Conservation (phyloP, 2,888 invertebrate species). For the Dysmachus trigonus region DNA sequence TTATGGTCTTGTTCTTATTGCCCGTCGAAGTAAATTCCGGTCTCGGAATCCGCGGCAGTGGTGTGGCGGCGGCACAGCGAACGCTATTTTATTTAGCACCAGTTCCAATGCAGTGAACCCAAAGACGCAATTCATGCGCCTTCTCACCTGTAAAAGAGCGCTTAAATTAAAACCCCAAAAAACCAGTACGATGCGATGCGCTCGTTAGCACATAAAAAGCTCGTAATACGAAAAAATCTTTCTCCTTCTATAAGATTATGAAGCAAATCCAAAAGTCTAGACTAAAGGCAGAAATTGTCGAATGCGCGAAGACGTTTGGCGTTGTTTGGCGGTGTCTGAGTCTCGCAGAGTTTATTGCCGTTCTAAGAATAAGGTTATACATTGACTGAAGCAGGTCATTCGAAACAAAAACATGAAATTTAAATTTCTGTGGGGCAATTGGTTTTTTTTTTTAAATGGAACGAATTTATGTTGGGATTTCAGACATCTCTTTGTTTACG, state of each 20-base stretch:
- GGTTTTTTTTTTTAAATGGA: neutral
- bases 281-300: neutral
- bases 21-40: conserved; percentile 3
- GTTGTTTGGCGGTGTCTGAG: neutral
- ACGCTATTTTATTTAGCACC: neutral
- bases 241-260: neutral
- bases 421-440: neutral
- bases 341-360: neutral
- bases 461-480: neutral
- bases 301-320: neutral
- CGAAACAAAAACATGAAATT: neutral
- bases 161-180: neutral
- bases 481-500: neutral
- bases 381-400: neutral
- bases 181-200: neutral
- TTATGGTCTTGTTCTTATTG: neutral
- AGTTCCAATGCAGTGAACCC: neutral
- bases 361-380: neutral
- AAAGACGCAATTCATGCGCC: conserved; percentile 11
- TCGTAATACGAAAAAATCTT: neutral
- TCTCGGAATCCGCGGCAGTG: neutral
- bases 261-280: neutral
- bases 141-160: neutral
- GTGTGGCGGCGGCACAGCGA: neutral
- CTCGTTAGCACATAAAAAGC: neutral